Percentiles rank a stretch among this genome's conserved stretches.
phyloP scores from a whole-genome alignment of 2,113 vertebrate genomes.

The human region GRCh38 chr13:97722501-97723000 shows the following conservation, averaged over 20 bases:
- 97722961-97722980: constrained; percentile 61
- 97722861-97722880: constrained; percentile 55
- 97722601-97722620: background rate
- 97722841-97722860: constrained; percentile 60
- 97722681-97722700: background rate
- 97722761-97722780: constrained; percentile 62
- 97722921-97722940: constrained; percentile 59
- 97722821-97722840: constrained; percentile 68
- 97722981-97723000: constrained; percentile 33
- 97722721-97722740: background rate
- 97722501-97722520: background rate
- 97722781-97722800: constrained; percentile 35
- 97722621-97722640: background rate
- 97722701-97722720: background rate
- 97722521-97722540: background rate
- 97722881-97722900: constrained; percentile 62
- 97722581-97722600: background rate
- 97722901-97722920: constrained; percentile 64
- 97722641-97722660: background rate
- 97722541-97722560: background rate
- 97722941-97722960: constrained; percentile 53
- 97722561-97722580: background rate
- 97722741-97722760: background rate
- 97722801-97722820: constrained; percentile 65
- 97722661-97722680: background rate